phyloP scores from a whole-genome alignment of 2,797 vertebrate genomes.

The Chrysolophus pictus region DNA sequence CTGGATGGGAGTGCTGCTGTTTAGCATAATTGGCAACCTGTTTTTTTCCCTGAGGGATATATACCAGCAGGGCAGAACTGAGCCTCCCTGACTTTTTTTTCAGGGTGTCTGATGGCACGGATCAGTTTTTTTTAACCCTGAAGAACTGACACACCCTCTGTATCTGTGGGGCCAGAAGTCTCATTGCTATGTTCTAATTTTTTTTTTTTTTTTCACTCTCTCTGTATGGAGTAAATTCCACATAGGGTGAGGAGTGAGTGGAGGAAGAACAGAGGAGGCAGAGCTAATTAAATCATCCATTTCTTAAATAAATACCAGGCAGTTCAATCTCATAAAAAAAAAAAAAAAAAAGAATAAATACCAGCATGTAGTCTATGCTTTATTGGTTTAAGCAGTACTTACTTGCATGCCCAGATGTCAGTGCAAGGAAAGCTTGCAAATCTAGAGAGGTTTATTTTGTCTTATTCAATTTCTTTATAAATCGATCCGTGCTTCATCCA shows the following conservation, averaged over 20 bases:
- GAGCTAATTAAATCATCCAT: slow-evolving; percentile 16
- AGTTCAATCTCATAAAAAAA: neutral
- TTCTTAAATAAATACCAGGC: slow-evolving; percentile 23
- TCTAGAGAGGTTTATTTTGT: neutral
- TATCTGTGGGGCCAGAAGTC: neutral
- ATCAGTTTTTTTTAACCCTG: neutral
- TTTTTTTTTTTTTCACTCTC: neutral
- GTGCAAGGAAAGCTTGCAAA: neutral
- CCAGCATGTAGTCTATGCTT: neutral
- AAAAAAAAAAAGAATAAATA: neutral
- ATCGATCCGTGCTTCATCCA: neutral
- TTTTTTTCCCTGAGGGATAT: neutral
- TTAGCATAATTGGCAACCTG: neutral
- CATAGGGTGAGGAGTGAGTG: neutral
- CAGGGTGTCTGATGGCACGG: neutral
- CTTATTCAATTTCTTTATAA: neutral
- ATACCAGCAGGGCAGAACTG: neutral
- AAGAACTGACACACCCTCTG: neutral
- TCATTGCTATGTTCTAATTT: neutral
- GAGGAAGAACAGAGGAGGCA: neutral
- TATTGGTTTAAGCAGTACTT: neutral
- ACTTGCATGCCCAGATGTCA: neutral
- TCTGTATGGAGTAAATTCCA: neutral
- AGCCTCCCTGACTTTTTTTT: neutral
- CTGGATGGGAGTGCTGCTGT: neutral